Percentiles rank a stretch among this genome's conserved stretches.
Conservation (phyloP, 2,797 vertebrate species). For the Psittacula derbiana region DNA sequence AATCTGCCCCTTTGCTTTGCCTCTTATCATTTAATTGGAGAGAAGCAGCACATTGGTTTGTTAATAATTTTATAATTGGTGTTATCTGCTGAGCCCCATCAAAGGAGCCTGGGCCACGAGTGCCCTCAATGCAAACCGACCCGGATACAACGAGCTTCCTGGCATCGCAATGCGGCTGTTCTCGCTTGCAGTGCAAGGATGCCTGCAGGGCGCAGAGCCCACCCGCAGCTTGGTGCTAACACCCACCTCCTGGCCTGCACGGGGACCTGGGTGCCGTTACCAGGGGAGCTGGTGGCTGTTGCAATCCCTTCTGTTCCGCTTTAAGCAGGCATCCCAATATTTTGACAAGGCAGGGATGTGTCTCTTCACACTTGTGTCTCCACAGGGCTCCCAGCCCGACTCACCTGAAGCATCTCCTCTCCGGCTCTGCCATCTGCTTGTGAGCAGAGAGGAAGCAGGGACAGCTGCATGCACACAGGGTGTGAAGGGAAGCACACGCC, state of each 20-base stretch:
- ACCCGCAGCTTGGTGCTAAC: rapidly evolving
- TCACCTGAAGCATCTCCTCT: slow-evolving; percentile 32
- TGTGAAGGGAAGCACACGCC: background rate
- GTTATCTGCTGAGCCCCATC: slow-evolving; percentile 37
- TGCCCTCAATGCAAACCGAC: background rate
- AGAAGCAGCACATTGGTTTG: slow-evolving; percentile 11
- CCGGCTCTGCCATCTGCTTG: background rate
- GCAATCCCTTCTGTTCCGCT: background rate
- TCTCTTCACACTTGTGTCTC: background rate
- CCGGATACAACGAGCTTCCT: background rate
- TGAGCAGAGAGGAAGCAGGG: background rate
- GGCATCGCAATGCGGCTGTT: background rate
- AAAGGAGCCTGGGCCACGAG: background rate
- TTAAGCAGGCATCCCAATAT: background rate
- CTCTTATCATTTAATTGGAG: slow-evolving; percentile 70
- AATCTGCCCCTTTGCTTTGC: slow-evolving; percentile 53
- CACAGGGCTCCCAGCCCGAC: background rate
- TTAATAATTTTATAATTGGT: slow-evolving; percentile 61
- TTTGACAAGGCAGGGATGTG: background rate
- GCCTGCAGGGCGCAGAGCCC: background rate
- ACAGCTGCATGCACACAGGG: background rate
- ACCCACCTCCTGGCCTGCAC: background rate
- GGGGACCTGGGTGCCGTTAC: rapidly evolving
- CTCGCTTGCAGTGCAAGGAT: background rate
- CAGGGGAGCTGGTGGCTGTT: background rate